Evolutionary conservation across 2,797 vertebrate genomes (phyloP).

Genomic region (Acanthis flammea): DNA sequence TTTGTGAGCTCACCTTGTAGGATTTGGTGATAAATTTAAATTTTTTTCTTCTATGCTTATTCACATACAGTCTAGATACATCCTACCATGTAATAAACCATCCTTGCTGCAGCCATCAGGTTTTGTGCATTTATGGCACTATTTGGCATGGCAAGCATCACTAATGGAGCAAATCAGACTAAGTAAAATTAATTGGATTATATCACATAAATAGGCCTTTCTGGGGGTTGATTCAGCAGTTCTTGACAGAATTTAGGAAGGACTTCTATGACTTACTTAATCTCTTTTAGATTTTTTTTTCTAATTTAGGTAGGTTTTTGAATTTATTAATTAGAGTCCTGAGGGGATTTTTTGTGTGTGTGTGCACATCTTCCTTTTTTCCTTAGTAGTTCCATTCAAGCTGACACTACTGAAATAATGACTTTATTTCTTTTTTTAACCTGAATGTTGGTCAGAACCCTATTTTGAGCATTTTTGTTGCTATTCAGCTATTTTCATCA

Average conservation of each 20-base stretch:
- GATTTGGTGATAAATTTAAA: not conserved
- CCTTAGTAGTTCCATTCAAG: not conserved
- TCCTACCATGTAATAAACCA: not conserved
- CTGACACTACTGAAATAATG: not conserved
- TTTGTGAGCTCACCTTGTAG: not conserved
- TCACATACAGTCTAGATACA: not conserved
- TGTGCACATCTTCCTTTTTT: not conserved
- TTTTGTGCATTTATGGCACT: not conserved
- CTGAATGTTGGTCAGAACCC: not conserved
- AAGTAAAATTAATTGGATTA: not conserved
- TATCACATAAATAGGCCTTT: not conserved
- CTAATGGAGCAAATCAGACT: not conserved
- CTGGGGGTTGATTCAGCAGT: not conserved
- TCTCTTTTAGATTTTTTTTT: not conserved
- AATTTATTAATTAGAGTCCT: not conserved
- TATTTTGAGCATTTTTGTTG: not conserved
- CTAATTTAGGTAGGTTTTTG: not conserved
- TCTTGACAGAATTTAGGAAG: not conserved
- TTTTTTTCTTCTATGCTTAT: not conserved
- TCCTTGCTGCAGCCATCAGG: not conserved
- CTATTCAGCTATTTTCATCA: not conserved
- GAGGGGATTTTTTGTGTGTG: accelerated
- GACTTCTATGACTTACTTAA: not conserved
- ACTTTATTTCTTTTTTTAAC: not conserved
- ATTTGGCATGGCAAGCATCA: not conserved